Evolutionary conservation across 2,797 vertebrate genomes (phyloP), one percentile per base, ranked within the genome.

Genomic region (Mionectes olivaceus): DNA sequence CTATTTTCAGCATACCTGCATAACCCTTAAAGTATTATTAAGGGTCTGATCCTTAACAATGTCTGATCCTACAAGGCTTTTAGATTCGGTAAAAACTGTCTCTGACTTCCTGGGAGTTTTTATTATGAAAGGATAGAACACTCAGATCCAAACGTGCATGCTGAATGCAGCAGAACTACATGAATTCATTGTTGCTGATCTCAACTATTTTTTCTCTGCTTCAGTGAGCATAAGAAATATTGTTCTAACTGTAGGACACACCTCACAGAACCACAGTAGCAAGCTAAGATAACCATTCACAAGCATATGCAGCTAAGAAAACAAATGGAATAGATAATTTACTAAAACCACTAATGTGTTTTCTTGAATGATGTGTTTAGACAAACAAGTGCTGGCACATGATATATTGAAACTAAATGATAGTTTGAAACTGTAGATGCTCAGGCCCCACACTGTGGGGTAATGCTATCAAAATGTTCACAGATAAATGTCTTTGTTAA

Each of bases 241-340:
- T 73, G 57, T 91, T 89, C 57, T 81, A 86, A 89, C 39, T 88
- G 73, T 83, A 86, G 89, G 89, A 91, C 73, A 85, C 80, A 94
- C 84, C 87, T 95, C 90, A 85, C 68, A 93, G 82, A 89, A 83
- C 61, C 82, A 86, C 79, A 73, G 44, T 76, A 91, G 84, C 87
- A 93, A 92, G 82, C 87, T 86, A 92, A 92, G 93, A 88, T 90
- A 96, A 94, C 89, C 71, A 68, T 87, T 93, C 75, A 83, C 80
- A 95, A 93, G 35, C 57, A 90, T 80, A 49, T 59, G 67, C 63
- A 95, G 83, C 87, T 90, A 94, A 91, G 89, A 95, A 96, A 95
- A 94, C 82, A 95, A 95, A 91, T 89, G 64, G 73, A 93, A 94
- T 87, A 95, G 92, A 95, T 95, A 96, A 95, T 83, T 94, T 79